These are phyloP conservation scores for Urocitellus parryii DNA, from an alignment of 2,113 vertebrate species.

Conservation along the genomic window DNA sequence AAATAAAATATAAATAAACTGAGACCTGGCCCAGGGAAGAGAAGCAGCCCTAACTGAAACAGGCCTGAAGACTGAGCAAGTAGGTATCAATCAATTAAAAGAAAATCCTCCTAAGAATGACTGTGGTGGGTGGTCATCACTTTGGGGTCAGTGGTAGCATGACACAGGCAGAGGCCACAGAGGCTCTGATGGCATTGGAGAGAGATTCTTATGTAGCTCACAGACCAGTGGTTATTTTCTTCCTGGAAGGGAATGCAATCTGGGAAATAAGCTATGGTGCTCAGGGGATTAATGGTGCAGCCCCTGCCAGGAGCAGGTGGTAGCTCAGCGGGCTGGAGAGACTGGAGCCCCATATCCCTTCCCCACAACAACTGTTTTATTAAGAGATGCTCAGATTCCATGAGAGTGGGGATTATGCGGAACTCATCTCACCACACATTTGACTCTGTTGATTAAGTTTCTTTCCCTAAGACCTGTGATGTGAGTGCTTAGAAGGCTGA, in stretches of 20 bases:
- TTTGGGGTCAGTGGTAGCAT: background rate
- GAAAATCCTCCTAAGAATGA: background rate
- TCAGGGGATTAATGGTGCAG: slow-evolving; percentile 69
- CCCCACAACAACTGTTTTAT: slow-evolving; percentile 80
- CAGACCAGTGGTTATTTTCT: slow-evolving; percentile 68
- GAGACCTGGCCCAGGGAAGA: background rate
- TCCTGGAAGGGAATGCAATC: slow-evolving; percentile 62
- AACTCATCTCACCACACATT: slow-evolving; percentile 63
- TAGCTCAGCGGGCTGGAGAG: slow-evolving; percentile 69
- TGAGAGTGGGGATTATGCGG: slow-evolving; percentile 69
- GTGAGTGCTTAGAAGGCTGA: background rate
- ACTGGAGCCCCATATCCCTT: slow-evolving; percentile 65
- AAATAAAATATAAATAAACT: slow-evolving; percentile 38
- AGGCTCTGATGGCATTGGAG: background rate
- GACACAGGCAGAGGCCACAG: background rate
- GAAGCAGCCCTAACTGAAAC: background rate
- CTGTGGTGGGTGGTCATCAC: background rate
- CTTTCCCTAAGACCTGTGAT: slow-evolving; percentile 45
- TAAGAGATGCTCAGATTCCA: slow-evolving; percentile 71
- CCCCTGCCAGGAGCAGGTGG: slow-evolving; percentile 74
- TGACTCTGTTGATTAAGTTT: slow-evolving; percentile 72
- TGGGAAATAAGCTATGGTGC: slow-evolving; percentile 69
- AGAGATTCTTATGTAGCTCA: slow-evolving; percentile 19
- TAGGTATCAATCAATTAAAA: background rate
- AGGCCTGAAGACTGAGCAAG: background rate